Evolutionary conservation across 1,140 invertebrate species (phyloP).

Genomic region (Cyclina sinensis): DNA sequence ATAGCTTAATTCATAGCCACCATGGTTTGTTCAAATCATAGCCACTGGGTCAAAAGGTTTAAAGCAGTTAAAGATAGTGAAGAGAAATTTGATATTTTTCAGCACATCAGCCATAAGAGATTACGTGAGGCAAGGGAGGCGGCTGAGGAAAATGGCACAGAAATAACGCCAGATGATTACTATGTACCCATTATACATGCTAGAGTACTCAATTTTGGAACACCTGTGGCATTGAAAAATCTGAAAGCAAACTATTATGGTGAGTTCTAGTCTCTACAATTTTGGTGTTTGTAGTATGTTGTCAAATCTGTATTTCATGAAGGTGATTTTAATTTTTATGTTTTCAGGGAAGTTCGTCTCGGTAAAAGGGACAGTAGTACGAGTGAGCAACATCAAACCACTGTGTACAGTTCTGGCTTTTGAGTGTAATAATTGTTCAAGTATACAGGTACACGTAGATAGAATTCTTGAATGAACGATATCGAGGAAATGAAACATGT

Average conservation of each 20-base stretch:
- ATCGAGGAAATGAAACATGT: no score
- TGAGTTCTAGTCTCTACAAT: constrained; percentile 82
- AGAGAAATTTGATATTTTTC: no score
- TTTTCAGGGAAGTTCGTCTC: constrained; percentile 93
- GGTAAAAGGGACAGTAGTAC: constrained; percentile 94
- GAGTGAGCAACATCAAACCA: constrained; percentile 92
- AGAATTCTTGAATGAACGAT: no score
- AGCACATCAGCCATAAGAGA: constrained; percentile 78
- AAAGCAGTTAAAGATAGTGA: no score
- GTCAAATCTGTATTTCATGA: background rate
- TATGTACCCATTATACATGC: constrained; percentile 88
- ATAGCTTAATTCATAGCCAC: no score
- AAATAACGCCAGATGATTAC: constrained; percentile 67
- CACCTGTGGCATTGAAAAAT: constrained; percentile 90
- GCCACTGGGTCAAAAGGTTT: no score
- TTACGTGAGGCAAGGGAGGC: constrained; percentile 64
- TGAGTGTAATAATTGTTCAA: constrained; percentile 91
- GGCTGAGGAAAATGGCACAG: constrained; percentile 51
- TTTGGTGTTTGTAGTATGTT: no score
- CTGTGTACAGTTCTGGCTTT: constrained; percentile 93
- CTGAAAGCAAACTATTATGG: constrained; percentile 93
- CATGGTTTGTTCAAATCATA: no score
- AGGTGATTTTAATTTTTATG: no score
- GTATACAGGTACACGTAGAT: constrained; percentile 88
- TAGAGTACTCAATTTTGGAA: constrained; percentile 91